phyloP scores from a whole-genome alignment of 92 coral and sea anemone species.

The Paragorgia papillata region DNA sequence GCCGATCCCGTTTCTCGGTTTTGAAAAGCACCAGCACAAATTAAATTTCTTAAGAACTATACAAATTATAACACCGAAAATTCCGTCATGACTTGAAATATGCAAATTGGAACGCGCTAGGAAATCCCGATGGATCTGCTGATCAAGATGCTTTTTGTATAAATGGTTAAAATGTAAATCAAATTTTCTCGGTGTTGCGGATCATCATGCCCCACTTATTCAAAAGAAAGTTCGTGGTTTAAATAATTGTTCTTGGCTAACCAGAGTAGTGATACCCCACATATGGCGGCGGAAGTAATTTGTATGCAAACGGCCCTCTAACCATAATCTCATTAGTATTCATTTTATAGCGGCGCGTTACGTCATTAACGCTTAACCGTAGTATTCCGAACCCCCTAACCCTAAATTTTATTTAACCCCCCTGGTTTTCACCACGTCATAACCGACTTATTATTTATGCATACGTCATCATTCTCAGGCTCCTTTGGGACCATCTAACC shows the following conservation, averaged over 20 bases:
- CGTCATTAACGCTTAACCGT: too few relatives aligned
- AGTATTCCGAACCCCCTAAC: too few relatives aligned
- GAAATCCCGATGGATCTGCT: constrained; percentile 23
- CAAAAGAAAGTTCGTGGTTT: constrained; percentile 36
- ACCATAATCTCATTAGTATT: too few relatives aligned
- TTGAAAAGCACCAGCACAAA: not conserved
- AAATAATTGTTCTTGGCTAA: constrained; percentile 42
- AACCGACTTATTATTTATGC: too few relatives aligned
- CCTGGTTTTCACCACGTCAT: too few relatives aligned
- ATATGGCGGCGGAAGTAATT: constrained; percentile 35
- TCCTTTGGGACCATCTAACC: too few relatives aligned
- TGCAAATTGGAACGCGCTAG: constrained; percentile 1
- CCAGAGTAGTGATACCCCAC: constrained; percentile 17
- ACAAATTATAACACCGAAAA: constrained; percentile 47
- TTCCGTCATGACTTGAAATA: constrained; percentile 34
- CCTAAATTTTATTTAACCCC: too few relatives aligned
- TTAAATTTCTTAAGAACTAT: constrained; percentile 7
- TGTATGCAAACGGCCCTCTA: constrained; percentile 29
- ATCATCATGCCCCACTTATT: constrained; percentile 47
- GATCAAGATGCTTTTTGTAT: not conserved
- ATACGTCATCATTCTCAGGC: too few relatives aligned
- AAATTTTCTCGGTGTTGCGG: constrained; percentile 20
- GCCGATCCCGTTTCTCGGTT: constrained; percentile 25
- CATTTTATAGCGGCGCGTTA: too few relatives aligned
- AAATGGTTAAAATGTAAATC: constrained; percentile 28